phyloP scores from a whole-genome alignment of 2,888 invertebrate genomes.

The Andrena praecox region DNA sequence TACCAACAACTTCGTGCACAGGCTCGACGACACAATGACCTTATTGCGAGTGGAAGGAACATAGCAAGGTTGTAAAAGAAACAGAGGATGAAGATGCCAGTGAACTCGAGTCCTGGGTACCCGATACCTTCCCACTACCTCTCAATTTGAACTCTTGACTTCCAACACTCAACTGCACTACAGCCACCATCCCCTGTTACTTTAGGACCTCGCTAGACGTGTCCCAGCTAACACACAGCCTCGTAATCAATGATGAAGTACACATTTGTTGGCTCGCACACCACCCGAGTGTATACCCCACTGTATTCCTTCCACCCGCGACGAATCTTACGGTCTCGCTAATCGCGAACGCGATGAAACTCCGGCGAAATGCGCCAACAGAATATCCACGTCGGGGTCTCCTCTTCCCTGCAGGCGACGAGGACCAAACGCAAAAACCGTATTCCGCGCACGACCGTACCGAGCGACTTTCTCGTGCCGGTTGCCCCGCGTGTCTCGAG shows the following conservation, averaged over 20 bases:
- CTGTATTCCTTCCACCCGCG: not conserved
- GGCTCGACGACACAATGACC: not conserved
- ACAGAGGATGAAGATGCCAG: too few relatives aligned
- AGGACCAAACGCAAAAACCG: not conserved
- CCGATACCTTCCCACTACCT: too few relatives aligned
- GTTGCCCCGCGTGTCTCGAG: constrained; percentile 54
- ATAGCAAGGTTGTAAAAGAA: not conserved
- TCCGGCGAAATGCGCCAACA: not conserved
- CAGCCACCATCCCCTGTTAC: too few relatives aligned
- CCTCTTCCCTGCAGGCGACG: constrained; percentile 29
- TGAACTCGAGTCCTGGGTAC: too few relatives aligned
- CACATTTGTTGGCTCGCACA: not conserved
- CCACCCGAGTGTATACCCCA: not conserved
- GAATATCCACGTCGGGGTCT: not conserved
- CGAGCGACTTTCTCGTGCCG: constrained; percentile 39
- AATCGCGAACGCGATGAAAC: constrained; percentile 5
- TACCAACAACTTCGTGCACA: not conserved
- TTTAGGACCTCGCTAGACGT: too few relatives aligned
- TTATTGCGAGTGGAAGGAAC: not conserved
- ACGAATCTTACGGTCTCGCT: not conserved
- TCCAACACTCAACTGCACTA: too few relatives aligned
- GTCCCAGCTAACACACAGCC: too few relatives aligned
- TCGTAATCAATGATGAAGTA: too few relatives aligned
- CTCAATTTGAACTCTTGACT: too few relatives aligned
- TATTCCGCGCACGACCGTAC: not conserved